Evolutionary conservation across 1,140 invertebrate genomes (phyloP), one percentile per base, ranked within the genome.

Genomic region (Palaemon carinicauda): DNA sequence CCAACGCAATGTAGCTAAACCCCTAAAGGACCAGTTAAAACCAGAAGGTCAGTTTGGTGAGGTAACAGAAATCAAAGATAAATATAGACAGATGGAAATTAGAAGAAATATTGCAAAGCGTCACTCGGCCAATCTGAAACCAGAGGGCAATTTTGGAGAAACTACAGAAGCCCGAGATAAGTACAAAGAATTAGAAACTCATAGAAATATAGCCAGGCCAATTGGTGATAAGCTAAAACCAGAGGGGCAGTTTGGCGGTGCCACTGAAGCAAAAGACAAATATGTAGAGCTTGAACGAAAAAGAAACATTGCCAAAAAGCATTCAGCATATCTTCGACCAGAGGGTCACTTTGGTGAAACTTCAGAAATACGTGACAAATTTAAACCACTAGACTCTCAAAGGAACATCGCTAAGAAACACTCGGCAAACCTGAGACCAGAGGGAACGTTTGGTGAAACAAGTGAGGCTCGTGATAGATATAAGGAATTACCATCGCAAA

Each of bases 401-500:
- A 14, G 81, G 33, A 82, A 82, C 24, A 82, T 82, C 15, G 81
- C 81, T n/a, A 82, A 82, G 27, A 82, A 56, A 33, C 81, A 82
- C 15, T 75, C 81, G 4, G 81, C 81, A 14, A 82, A 82, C 21
- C 19, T 82, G 1, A 74, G 29, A 69, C 81, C 81, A 5, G 81
- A 82, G 31, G 81, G 81, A 9, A 52, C 54, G 0, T 82, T 82
- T 56, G 81, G 82, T n/a, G 82, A 83, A 12, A 75, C 69, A 0
- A 75, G 71, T 4, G 82, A 83, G 21, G 19, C 75, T 21, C 82
- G 75, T 29, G 82, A 83, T 31, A 75, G 60, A 27, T 83, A 33
- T 15, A 75, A 50, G 19, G 71, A 69, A 4, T 5, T 60, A 4
- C 71, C 74, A 27, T 41, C 52, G 3, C 82, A 83, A 4, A 14